Percentiles rank a stretch among this genome's conserved stretches.
Conservation (phyloP, 1,140 invertebrate genomes). For the honey bee (Apis mellifera) region DNA sequence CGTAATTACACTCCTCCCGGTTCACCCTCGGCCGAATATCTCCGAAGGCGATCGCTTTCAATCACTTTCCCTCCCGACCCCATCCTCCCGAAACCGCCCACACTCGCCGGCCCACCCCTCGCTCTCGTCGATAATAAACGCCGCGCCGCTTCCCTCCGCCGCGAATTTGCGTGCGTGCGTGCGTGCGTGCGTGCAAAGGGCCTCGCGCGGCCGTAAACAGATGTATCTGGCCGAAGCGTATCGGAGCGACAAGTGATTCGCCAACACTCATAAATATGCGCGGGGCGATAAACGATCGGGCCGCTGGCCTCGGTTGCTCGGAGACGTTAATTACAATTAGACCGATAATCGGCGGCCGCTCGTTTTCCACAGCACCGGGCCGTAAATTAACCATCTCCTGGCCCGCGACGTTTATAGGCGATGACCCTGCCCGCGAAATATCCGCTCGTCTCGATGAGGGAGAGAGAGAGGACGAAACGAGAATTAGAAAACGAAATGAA, state of each 20-base stretch:
- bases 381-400: slow-evolving; percentile 54
- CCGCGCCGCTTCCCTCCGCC: background rate
- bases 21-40: background rate
- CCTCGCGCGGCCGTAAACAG: slow-evolving; percentile 22
- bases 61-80: background rate
- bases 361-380: slow-evolving; percentile 43
- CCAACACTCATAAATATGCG: slow-evolving; percentile 55
- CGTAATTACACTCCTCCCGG: slow-evolving; percentile 5
- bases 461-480: too few relatives aligned
- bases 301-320: slow-evolving; percentile 8
- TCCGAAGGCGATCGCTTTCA: slow-evolving; percentile 18
- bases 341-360: slow-evolving; percentile 56
- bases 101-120: background rate
- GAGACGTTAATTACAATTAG: slow-evolving; percentile 65
- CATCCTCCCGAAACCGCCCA: slow-evolving; percentile 3
- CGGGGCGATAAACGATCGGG: slow-evolving; percentile 52
- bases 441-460: background rate
- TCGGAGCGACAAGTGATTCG: slow-evolving; percentile 47
- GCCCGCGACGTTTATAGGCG: slow-evolving; percentile 54
- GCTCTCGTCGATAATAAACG: slow-evolving; percentile 8
- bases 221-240: slow-evolving; percentile 39
- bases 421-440: slow-evolving; percentile 47
- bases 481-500: too few relatives aligned
- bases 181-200: too few relatives aligned
- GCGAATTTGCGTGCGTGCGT: too few relatives aligned